A percentile compares a stretch with the other conserved stretches of the same genome.
Evolutionary conservation across 2,113 vertebrate genomes (phyloP).

Genomic region (Mystacornis crossleyi): DNA sequence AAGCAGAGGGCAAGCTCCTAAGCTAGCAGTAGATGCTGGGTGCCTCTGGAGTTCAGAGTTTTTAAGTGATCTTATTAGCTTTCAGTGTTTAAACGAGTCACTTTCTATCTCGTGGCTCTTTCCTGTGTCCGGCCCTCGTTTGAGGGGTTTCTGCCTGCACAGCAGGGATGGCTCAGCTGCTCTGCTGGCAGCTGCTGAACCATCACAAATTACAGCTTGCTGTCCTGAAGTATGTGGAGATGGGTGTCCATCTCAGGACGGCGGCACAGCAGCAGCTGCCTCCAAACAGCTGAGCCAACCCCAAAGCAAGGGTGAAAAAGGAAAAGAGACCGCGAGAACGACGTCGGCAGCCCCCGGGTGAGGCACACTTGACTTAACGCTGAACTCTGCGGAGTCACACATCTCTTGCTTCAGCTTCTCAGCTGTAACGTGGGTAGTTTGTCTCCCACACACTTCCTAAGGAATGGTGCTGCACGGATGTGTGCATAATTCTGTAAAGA

Average conservation of each 20-base stretch:
- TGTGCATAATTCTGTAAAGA: neutral
- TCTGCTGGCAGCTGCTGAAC: slow-evolving; percentile 50
- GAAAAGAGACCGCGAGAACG: neutral
- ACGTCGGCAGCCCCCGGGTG: neutral
- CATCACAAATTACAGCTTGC: slow-evolving; percentile 35
- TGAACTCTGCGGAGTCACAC: neutral
- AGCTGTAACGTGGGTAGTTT: neutral
- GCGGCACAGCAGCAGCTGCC: neutral
- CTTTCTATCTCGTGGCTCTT: neutral
- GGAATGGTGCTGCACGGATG: neutral
- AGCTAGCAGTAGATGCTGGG: neutral
- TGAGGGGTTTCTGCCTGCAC: neutral
- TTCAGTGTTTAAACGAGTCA: neutral
- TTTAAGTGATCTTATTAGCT: neutral
- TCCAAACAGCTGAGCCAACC: slow-evolving; percentile 43
- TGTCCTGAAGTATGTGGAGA: slow-evolving; percentile 47
- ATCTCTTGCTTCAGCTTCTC: neutral
- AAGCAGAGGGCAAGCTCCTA: neutral
- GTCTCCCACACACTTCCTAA: slow-evolving; percentile 23
- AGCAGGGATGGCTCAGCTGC: slow-evolving; percentile 61
- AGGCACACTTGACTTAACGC: neutral
- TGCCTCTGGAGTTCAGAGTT: neutral
- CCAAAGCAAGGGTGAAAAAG: slow-evolving; percentile 6
- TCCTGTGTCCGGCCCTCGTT: neutral
- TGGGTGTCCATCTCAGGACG: slow-evolving; percentile 33